Evolutionary conservation across 1,140 invertebrate species (phyloP), one percentile per base, ranked within the genome.

Genomic region (Pteromalus puparum): DNA sequence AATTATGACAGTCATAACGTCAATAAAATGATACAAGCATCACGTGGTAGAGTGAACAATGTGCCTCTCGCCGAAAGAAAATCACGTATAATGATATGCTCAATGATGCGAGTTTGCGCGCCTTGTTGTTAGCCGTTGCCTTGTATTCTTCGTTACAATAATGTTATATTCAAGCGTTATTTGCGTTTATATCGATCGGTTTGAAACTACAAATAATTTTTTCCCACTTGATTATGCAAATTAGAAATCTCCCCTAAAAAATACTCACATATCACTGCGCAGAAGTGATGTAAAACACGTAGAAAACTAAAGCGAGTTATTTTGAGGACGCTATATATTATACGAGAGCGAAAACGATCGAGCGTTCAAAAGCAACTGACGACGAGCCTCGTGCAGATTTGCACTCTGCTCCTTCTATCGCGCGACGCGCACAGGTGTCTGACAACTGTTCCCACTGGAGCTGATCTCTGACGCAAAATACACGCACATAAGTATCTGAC

Each of bases 31-130:
- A 61, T 61, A 61, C 18, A 7, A 21, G 38, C 12, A 28, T 77
- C 68, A 83, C 75, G 75, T 83, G 75, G 53, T 61, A 1, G 9
- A 38, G 15, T 70, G 48, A 78, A 78, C 70, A 83, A 83, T 78
- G 65, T 21, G 67, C 38, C 21, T 21, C 21, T 61, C 28, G 65
- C 21, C n/a, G 42, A 70, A 21, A 12, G 28, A 74, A 46, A 82
- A 82, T 82, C 81, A 82, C 81, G 81, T 82, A 74, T 24, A n/a
- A 28, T 70, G 78, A 80, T 80, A 80, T 10, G 76, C 26, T 30
- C 15, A 46, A n/a, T 26, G 48, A 67, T 67, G 30, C 30, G 34
- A n/a, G 67, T 61, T 65, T 78, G 46, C 61, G 18, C 48, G 28
- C 48, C 13, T 53, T 15, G 21, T n/a, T 7, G 6, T 5, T 61